Conservation (phyloP, 2,797 vertebrate genomes). For the Euphonia xanthogaster region DNA sequence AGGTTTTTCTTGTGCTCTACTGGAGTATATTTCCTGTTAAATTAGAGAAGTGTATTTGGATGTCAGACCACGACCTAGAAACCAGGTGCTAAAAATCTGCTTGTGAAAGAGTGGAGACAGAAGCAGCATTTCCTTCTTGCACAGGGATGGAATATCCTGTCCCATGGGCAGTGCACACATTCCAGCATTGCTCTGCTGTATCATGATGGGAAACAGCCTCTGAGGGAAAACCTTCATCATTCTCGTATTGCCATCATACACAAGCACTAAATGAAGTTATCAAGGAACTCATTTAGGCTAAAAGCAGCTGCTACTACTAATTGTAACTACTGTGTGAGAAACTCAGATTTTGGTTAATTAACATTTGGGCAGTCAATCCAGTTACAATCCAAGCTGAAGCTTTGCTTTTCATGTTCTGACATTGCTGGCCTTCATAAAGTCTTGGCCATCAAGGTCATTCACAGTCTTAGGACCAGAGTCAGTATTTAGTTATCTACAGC, state of each 20-base stretch:
- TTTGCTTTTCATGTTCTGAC: background rate
- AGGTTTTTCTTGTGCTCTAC: background rate
- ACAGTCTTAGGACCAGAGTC: background rate
- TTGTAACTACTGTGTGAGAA: background rate
- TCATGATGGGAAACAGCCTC: background rate
- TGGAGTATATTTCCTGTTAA: background rate
- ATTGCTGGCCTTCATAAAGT: background rate
- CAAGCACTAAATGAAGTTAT: background rate
- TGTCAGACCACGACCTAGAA: background rate
- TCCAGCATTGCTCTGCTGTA: background rate
- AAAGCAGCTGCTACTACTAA: background rate
- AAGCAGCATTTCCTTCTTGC: background rate
- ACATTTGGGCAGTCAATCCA: background rate
- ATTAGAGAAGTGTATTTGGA: rapidly evolving
- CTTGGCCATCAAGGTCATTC: background rate
- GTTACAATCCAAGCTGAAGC: background rate
- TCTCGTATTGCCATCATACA: background rate
- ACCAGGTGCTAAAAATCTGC: background rate
- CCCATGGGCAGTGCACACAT: rapidly evolving
- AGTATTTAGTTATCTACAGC: background rate
- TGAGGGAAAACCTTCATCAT: background rate
- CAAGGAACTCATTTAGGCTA: background rate
- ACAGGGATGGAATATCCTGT: rapidly evolving
- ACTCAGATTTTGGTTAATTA: background rate
- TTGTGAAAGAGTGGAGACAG: background rate